These are phyloP conservation scores for Euproctis similis DNA, from an alignment of 2,888 invertebrate species.

Conservation along the genomic window DNA sequence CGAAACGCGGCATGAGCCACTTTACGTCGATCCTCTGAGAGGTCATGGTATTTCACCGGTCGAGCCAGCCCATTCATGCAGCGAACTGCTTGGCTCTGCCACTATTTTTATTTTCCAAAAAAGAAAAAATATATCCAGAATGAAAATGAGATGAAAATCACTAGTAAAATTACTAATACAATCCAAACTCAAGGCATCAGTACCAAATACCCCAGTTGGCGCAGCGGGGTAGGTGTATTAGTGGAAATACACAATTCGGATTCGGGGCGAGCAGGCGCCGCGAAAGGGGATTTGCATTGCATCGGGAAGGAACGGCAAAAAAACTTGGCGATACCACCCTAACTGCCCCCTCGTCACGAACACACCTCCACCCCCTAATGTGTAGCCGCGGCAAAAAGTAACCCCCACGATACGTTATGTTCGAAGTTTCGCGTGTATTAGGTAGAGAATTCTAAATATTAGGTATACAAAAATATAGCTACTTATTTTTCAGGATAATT, in stretches of 20 bases:
- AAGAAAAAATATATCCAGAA: not conserved
- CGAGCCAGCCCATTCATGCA: too few species aligned
- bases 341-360: conserved; percentile 10
- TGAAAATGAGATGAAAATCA: not conserved
- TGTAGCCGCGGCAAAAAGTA: conserved; percentile 18
- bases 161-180: conserved; percentile 8
- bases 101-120: not conserved
- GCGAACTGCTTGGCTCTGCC: too few species aligned
- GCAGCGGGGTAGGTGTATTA: conserved; percentile 38
- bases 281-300: conserved; percentile 56
- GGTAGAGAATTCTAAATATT: too few species aligned
- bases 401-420: conserved; percentile 20
- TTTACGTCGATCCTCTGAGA: too few species aligned
- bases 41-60: too few species aligned
- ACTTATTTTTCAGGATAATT: too few species aligned
- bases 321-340: conserved; percentile 27
- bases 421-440: conserved; percentile 15
- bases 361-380: conserved; percentile 14
- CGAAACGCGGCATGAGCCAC: too few species aligned
- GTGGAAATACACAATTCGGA: conserved; percentile 54
- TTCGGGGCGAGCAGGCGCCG: conserved; percentile 34
- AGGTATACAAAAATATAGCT: too few species aligned
- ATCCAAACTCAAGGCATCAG: conserved; percentile 13
- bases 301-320: conserved; percentile 63
- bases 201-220: conserved; percentile 13